Percentiles rank a stretch among this genome's conserved stretches.
Evolutionary conservation across 2,797 vertebrate species (phyloP).

Genomic region (Rhinichthys osculus): DNA sequence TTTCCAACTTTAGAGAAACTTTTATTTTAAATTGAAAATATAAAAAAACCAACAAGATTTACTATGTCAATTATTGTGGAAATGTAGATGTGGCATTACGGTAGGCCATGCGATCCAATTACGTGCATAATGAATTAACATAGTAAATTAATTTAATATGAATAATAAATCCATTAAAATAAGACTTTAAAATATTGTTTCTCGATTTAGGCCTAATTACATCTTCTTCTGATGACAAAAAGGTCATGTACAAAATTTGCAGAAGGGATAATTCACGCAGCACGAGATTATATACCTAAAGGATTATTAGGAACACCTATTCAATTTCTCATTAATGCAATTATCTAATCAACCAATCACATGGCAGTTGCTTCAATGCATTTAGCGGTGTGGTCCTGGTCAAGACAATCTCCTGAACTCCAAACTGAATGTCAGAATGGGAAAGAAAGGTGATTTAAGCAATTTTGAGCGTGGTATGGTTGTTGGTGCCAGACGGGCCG

Average conservation of each 20-base stretch:
- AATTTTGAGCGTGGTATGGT: no score
- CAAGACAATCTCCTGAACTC: no score
- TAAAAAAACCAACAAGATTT: not conserved
- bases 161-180: not conserved
- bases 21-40: not conserved
- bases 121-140: not conserved
- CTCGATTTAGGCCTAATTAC: not conserved
- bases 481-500: no score
- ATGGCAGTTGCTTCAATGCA: no score
- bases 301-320: no score
- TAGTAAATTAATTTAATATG: not conserved
- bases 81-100: not conserved
- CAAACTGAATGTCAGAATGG: no score
- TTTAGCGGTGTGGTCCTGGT: no score
- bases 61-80: not conserved
- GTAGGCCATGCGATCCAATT: not conserved
- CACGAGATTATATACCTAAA: no score
- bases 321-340: no score
- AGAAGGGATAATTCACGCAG: no score
- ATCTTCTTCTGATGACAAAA: not conserved
- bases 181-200: not conserved
- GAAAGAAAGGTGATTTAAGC: no score
- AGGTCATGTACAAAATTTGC: not conserved
- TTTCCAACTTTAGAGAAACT: not conserved
- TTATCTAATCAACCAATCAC: no score